Evolutionary conservation across 2,888 invertebrate species (phyloP).

Genomic region (Alcis repandata): DNA sequence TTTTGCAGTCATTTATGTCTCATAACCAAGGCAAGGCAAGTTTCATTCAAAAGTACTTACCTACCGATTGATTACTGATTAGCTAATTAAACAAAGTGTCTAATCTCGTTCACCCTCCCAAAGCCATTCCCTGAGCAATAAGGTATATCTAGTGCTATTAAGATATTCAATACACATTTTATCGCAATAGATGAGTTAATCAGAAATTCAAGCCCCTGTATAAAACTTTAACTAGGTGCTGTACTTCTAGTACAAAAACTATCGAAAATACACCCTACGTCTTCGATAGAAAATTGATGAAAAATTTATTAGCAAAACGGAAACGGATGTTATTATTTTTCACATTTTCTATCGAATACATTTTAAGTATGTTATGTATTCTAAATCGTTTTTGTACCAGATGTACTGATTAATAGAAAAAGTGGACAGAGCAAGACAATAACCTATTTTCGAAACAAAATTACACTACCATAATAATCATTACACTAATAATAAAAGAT

Average conservation of each 20-base stretch:
- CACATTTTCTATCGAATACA: no score
- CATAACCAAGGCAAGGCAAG: no score
- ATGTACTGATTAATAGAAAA: conserved; percentile 70
- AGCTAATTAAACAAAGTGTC: conserved; percentile 11
- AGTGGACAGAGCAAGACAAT: conserved; percentile 77
- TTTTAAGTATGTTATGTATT: no score
- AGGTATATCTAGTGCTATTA: conserved; percentile 60
- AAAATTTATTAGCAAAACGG: no score
- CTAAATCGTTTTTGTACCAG: no score
- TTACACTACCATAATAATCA: conserved; percentile 22
- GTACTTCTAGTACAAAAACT: background rate
- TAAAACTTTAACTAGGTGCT: conserved; percentile 54
- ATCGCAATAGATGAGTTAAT: conserved; percentile 54
- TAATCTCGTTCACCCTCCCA: conserved; percentile 40
- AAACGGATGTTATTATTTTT: no score
- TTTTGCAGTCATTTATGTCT: no score
- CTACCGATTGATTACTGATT: background rate
- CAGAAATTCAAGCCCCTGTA: conserved; percentile 70
- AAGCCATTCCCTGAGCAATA: conserved; percentile 69
- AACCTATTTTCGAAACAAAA: conserved; percentile 36
- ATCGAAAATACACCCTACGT: background rate
- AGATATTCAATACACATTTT: conserved; percentile 49
- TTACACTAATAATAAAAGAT: conserved; percentile 64
- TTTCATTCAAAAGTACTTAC: no score
- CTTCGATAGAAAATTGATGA: background rate